Evolutionary conservation across 2,113 vertebrate genomes (phyloP), one percentile per base, ranked within the genome.

Genomic region (Sander lucioperca): DNA sequence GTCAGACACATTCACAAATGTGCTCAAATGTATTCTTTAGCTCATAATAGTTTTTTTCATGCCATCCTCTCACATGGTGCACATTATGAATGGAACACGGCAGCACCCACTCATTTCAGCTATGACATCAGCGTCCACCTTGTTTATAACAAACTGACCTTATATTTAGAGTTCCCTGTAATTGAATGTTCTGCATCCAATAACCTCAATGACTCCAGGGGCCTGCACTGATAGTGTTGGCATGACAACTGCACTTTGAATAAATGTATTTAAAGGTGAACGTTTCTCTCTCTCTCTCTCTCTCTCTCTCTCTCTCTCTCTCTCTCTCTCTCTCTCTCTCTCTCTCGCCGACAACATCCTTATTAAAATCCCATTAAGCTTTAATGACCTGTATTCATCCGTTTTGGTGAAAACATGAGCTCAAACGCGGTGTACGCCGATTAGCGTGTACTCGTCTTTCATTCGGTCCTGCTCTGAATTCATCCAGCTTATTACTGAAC

Each of bases 311-410:
- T 79, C 33, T 39, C 33, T 53, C 10, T n/a, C 48, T 33, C 18
- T 59, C 23, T 51, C 19, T 21, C 71, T 48, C 65, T 78, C 69
- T 79, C 33, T 39, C 33, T 53, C 10, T n/a, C 48, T 33, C 18
- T 59, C 23, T 51, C 19, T 21, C 71, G 43, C 65, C 45, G 59
- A 43, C 33, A 66, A 11, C 80, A 45, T 74, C 76, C 75, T 67
- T 30, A 77, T 85, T 90, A 89, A 83, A 85, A 73, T 54, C 25
- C 51, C 54, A 90, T 90, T 80, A 87, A 75, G 21, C 53, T 76
- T 83, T 83, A 76, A 90, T 90, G 65, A 72, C 23, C 19, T 73
- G 25, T 69, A 45, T 66, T 77, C 56, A 63, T 66, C 47, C 43
- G 67, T 64, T 53, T 59, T 62, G 68, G 56, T 62, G 57, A 23